A percentile compares a stretch with the other conserved stretches of the same genome.
Conservation (phyloP, 2,797 vertebrate species). For the Sebastolobus alascanus region DNA sequence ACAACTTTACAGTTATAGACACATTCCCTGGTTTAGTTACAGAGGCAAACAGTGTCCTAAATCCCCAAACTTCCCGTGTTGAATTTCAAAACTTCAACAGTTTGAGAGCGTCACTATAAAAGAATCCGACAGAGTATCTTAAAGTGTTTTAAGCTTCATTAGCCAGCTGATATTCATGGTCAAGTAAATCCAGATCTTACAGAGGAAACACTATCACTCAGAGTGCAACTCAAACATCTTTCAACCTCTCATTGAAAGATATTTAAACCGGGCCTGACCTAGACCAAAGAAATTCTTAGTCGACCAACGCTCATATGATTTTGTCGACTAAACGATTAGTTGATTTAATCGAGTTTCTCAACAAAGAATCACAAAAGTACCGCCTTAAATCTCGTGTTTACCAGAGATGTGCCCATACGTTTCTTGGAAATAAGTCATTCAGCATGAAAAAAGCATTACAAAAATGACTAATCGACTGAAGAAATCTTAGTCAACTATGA, state of each 20-base stretch:
- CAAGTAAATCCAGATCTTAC: slow-evolving; percentile 2
- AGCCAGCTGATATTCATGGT: not conserved
- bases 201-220: not conserved
- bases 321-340: no score
- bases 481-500: no score
- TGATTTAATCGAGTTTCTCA: no score
- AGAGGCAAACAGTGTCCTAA: not conserved
- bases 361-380: no score
- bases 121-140: not conserved
- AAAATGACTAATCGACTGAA: no score
- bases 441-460: no score
- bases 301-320: no score
- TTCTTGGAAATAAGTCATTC: no score
- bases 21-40: not conserved
- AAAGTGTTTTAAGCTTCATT: not conserved
- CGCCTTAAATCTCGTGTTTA: no score
- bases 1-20: not conserved
- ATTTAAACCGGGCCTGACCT: not conserved
- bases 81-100: not conserved
- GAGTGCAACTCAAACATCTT: not conserved
- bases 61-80: not conserved
- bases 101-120: not conserved
- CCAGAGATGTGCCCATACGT: no score
- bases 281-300: no score
- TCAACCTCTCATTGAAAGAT: not conserved